Percentiles rank a stretch among this genome's conserved stretches.
Evolutionary conservation across 2,113 vertebrate species (phyloP).

Genomic region (Cyanoramphus novaezelandiae): DNA sequence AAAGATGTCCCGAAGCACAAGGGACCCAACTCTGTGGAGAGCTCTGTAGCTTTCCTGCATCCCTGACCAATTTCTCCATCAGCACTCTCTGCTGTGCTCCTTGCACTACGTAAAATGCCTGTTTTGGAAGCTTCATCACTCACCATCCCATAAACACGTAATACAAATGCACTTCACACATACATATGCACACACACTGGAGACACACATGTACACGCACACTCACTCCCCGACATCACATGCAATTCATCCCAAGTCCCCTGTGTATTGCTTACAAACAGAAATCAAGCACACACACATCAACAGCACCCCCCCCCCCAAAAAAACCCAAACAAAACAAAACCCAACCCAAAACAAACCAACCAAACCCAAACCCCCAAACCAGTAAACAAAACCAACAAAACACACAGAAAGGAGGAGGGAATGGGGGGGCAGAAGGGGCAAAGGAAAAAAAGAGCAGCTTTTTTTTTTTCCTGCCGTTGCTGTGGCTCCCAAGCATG

Average conservation of each 20-base stretch:
- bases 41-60: background rate
- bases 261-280: background rate
- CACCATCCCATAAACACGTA: background rate
- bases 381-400: background rate
- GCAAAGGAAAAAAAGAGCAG: background rate
- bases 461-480: background rate
- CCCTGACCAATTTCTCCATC: background rate
- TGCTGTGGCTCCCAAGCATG: constrained; percentile 36
- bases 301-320: too few relatives aligned
- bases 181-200: background rate
- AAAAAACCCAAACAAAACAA: background rate
- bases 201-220: background rate
- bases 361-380: too few relatives aligned
- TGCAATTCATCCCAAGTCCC: constrained; percentile 9
- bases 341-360: background rate
- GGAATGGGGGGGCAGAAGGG: background rate
- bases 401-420: background rate
- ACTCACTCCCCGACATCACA: background rate
- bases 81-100: background rate
- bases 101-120: background rate
- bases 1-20: constrained; percentile 5
- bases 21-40: background rate
- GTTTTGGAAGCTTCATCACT: background rate
- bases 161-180: background rate
- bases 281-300: background rate